A percentile compares a stretch with the other conserved stretches of the same genome.
Evolutionary conservation across 2,113 vertebrate species (phyloP).

Genomic region (Eulemur macaco): DNA sequence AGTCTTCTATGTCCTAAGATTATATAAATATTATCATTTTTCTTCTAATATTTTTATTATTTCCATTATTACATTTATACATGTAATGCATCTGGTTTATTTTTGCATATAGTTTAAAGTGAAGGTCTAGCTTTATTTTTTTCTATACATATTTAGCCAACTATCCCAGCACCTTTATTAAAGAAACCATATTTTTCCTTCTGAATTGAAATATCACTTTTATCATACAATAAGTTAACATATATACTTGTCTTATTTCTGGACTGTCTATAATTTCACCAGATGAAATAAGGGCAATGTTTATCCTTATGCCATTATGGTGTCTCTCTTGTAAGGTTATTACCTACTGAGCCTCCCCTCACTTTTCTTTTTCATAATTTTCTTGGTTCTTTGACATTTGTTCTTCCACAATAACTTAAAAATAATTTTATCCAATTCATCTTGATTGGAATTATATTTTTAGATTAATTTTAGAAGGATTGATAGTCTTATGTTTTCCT

Average conservation of each 20-base stretch:
- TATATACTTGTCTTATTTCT: neutral
- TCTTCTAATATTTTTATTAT: neutral
- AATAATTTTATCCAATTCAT: conserved; percentile 2
- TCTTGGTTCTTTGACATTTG: neutral
- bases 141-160: neutral
- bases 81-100: neutral
- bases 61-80: neutral
- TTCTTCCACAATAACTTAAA: neutral
- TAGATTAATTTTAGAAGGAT: conserved; percentile 5
- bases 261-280: neutral
- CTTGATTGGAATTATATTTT: neutral
- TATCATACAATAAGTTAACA: neutral
- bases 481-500: neutral
- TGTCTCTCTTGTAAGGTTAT: neutral
- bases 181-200: neutral
- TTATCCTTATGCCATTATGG: neutral
- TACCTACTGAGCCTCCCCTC: neutral
- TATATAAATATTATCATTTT: neutral
- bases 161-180: neutral
- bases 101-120: neutral
- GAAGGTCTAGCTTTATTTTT: neutral
- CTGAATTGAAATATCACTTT: conserved; percentile 13
- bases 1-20: neutral
- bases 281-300: neutral
- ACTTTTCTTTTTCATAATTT: conserved; percentile 13